Percentiles rank a stretch among this genome's conserved stretches.
Evolutionary conservation across 2,888 invertebrate species (phyloP).

Genomic region (Cryptocephalus moraei): DNA sequence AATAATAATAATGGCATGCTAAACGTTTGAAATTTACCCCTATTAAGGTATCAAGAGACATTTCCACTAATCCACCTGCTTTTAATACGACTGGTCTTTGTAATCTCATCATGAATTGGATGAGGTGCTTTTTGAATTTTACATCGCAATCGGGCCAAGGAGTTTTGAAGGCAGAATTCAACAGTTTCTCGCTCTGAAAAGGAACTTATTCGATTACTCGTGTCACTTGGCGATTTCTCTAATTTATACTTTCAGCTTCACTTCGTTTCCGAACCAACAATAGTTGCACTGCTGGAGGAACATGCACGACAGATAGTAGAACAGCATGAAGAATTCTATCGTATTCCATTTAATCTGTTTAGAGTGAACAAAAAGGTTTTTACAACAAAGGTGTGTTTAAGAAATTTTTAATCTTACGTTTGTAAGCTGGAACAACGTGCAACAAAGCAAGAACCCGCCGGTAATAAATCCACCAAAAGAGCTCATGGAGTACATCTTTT

Average conservation of each 20-base stretch:
- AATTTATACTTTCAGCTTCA: constrained; percentile 6
- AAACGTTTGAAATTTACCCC: constrained; percentile 1
- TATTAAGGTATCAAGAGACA: constrained; percentile 5
- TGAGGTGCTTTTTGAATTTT: constrained; percentile 6
- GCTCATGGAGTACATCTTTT: neutral
- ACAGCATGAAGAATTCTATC: neutral
- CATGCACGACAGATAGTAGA: constrained; percentile 3
- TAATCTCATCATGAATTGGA: constrained; percentile 4
- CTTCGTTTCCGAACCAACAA: constrained; percentile 10
- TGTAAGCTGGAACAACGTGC: neutral
- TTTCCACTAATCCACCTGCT: constrained; percentile 8
- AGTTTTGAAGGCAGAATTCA: constrained; percentile 5
- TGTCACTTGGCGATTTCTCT: no score
- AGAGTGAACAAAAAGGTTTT: no score
- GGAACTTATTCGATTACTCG: neutral
- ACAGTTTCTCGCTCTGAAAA: constrained; percentile 8
- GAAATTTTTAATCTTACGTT: neutral
- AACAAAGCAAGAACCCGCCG: neutral
- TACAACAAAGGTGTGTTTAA: no score
- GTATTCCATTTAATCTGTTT: no score
- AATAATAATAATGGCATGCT: neutral
- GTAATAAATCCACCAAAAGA: neutral
- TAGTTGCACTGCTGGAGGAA: constrained; percentile 8
- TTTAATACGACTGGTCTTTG: constrained; percentile 5
- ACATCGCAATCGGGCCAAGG: constrained; percentile 11